phyloP scores from a whole-genome alignment of 2,113 vertebrate genomes.

The Reinhardtius hippoglossoides region DNA sequence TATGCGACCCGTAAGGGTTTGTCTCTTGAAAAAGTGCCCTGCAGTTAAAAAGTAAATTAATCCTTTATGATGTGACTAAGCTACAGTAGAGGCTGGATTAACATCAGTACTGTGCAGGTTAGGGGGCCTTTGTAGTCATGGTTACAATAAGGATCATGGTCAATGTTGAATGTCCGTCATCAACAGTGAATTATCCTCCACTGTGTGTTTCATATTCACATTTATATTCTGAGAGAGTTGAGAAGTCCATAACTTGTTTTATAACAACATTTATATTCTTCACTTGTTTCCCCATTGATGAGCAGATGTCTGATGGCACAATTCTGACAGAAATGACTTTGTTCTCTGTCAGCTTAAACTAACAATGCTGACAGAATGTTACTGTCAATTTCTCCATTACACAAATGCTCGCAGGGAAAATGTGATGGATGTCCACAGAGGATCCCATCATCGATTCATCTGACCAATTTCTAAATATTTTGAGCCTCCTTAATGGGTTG shows the following conservation, averaged over 20 bases:
- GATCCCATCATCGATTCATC: slow-evolving; percentile 57
- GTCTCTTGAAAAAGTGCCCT: neutral
- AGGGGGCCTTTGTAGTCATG: too few species aligned
- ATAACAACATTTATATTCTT: slow-evolving; percentile 13
- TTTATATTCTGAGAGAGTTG: slow-evolving; percentile 4
- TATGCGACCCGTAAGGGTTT: too few species aligned
- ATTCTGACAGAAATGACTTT: slow-evolving; percentile 33
- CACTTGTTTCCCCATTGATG: slow-evolving; percentile 34
- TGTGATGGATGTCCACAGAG: slow-evolving; percentile 31
- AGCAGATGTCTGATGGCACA: slow-evolving; percentile 40
- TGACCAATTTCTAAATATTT: slow-evolving; percentile 57
- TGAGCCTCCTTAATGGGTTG: slow-evolving; percentile 50
- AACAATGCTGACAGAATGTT: slow-evolving; percentile 40
- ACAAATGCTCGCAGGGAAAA: slow-evolving; percentile 10
- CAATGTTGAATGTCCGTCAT: neutral
- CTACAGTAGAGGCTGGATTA: too few species aligned
- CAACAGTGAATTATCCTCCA: neutral
- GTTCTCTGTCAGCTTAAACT: slow-evolving; percentile 26
- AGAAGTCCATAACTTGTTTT: neutral
- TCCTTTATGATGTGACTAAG: too few species aligned
- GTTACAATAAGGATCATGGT: neutral
- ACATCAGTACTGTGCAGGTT: too few species aligned
- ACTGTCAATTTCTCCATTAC: slow-evolving; percentile 32
- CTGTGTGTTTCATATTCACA: slow-evolving; percentile 6
- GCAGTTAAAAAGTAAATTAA: too few species aligned